phyloP scores from a whole-genome alignment of 2,797 vertebrate genomes.

The Liasis olivaceus region DNA sequence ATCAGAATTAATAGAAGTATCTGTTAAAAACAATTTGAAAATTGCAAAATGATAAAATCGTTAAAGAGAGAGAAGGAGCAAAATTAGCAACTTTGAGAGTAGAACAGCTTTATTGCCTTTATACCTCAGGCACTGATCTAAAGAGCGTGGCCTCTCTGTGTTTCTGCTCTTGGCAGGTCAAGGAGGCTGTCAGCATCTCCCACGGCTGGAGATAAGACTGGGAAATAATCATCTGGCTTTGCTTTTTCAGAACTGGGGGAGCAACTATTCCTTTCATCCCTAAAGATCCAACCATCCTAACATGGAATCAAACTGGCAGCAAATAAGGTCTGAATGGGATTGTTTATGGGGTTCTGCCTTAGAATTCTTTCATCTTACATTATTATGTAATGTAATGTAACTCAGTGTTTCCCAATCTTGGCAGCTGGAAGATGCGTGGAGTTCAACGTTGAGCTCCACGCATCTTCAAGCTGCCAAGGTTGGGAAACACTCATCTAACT shows the following conservation, averaged over 20 bases:
- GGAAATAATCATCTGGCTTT: background rate
- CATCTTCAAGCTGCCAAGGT: background rate
- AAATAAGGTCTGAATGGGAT: background rate
- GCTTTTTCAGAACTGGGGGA: background rate
- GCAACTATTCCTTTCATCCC: background rate
- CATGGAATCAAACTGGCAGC: background rate
- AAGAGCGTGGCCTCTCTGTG: background rate
- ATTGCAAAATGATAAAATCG: background rate
- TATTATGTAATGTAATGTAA: too few relatives aligned
- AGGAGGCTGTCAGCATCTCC: background rate
- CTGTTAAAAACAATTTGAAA: background rate
- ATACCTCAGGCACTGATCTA: background rate
- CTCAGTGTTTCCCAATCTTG: background rate
- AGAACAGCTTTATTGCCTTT: background rate
- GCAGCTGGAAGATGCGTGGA: background rate
- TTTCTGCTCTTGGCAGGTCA: background rate
- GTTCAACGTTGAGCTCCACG: background rate
- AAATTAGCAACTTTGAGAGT: background rate
- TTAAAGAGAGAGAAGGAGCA: background rate
- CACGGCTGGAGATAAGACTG: background rate
- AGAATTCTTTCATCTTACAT: too few relatives aligned
- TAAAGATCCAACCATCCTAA: background rate
- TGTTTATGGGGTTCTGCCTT: background rate
- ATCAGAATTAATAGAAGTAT: background rate
- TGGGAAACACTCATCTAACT: background rate